Percentiles rank a stretch among this genome's conserved stretches.
phyloP scores from a whole-genome alignment of 1,140 invertebrate species.

The Drosophila funebris region DNA sequence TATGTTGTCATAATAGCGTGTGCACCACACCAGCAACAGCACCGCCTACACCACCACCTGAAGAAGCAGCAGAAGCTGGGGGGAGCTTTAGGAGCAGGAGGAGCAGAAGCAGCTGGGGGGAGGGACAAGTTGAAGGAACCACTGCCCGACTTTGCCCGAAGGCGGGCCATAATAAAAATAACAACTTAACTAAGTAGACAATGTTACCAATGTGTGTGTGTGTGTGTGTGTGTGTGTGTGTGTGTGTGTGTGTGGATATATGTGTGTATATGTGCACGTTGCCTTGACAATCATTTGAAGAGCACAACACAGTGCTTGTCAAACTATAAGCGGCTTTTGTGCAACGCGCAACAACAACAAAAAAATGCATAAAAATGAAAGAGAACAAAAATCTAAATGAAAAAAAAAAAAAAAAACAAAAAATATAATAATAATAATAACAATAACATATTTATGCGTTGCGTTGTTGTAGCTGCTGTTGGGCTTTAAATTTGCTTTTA shows the following conservation, averaged over 20 bases:
- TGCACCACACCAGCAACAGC: not conserved
- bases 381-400: not conserved
- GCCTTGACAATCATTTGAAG: conserved; percentile 58
- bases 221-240: not conserved
- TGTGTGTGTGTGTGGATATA: conserved; percentile 1
- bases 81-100: not conserved
- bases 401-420: not conserved
- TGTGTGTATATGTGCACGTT: conserved; percentile 8
- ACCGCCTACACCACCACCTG: not conserved
- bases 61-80: not conserved
- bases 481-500: conserved; percentile 57
- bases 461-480: conserved; percentile 39
- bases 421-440: conserved; percentile 5
- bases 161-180: conserved; percentile 71
- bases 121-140: not conserved
- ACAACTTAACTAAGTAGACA: conserved; percentile 76
- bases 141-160: conserved; percentile 4
- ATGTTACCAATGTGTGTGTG: conserved; percentile 22
- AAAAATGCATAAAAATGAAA: not conserved
- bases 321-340: conserved; percentile 74
- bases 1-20: conserved; percentile 68
- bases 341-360: conserved; percentile 15
- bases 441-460: conserved; percentile 48
- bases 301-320: conserved; percentile 39
- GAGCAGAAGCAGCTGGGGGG: not conserved